These are phyloP conservation scores for Baccha elongata DNA, from an alignment of 2,888 invertebrate genomes.

Conservation along the genomic window DNA sequence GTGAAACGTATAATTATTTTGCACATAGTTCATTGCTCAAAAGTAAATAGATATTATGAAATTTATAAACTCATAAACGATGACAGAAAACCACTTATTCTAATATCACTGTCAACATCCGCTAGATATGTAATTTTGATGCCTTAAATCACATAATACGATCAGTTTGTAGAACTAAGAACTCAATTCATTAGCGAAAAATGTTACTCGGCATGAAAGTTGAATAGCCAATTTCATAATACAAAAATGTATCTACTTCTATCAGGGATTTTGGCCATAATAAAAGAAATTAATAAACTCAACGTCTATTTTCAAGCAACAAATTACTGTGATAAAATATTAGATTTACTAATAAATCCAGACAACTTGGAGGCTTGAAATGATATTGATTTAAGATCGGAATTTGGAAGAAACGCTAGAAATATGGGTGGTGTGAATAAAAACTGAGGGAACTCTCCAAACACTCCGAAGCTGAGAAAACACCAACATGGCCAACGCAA, in stretches of 20 bases:
- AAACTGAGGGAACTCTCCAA: no score
- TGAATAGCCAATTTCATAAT: not conserved
- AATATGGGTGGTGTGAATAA: no score
- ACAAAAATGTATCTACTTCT: not conserved
- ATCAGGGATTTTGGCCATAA: not conserved
- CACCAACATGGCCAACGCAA: no score
- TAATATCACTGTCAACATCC: not conserved
- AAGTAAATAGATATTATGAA: conserved; percentile 2
- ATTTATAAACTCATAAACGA: conserved; percentile 1
- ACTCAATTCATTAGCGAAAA: conserved; percentile 14
- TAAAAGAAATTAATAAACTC: not conserved
- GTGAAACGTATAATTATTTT: conserved; percentile 15
- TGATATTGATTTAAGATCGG: no score
- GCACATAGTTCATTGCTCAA: conserved; percentile 8
- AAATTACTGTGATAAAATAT: no score
- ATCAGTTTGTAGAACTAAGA: conserved; percentile 6
- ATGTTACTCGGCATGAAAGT: not conserved
- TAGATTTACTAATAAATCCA: no score
- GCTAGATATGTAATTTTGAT: not conserved
- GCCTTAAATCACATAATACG: conserved; percentile 11
- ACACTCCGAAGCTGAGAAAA: no score
- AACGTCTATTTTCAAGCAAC: no score
- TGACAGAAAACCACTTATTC: not conserved
- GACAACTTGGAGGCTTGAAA: no score
- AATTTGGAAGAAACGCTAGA: no score